phyloP scores from a whole-genome alignment of 2,797 vertebrate species.

The Chrosomus eos region DNA sequence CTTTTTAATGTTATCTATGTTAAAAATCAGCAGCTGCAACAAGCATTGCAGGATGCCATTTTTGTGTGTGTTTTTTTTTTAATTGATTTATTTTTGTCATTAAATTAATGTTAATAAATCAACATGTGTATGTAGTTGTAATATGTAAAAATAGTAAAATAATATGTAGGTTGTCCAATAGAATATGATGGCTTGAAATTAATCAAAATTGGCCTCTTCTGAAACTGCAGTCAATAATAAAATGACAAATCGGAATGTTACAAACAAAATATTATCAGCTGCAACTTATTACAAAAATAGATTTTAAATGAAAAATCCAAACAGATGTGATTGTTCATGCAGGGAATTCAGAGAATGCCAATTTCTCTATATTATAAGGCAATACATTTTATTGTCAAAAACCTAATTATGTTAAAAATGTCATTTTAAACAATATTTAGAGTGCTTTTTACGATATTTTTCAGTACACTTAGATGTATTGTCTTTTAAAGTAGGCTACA shows the following conservation, averaged over 20 bases:
- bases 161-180: neutral
- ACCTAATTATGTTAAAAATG: neutral
- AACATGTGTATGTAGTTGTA: too few species aligned
- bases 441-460: neutral
- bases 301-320: neutral
- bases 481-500: neutral
- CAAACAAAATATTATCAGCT: neutral
- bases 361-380: neutral
- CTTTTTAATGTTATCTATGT: neutral
- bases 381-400: neutral
- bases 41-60: neutral
- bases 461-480: neutral
- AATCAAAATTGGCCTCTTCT: neutral
- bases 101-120: neutral
- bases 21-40: neutral
- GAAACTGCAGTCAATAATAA: neutral
- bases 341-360: neutral
- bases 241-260: neutral
- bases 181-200: neutral
- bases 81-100: neutral
- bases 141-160: too few species aligned
- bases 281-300: neutral
- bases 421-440: neutral
- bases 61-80: neutral
- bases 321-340: neutral